phyloP scores from a whole-genome alignment of 2,888 invertebrate genomes.

The Mesorhabditis sp. region DNA sequence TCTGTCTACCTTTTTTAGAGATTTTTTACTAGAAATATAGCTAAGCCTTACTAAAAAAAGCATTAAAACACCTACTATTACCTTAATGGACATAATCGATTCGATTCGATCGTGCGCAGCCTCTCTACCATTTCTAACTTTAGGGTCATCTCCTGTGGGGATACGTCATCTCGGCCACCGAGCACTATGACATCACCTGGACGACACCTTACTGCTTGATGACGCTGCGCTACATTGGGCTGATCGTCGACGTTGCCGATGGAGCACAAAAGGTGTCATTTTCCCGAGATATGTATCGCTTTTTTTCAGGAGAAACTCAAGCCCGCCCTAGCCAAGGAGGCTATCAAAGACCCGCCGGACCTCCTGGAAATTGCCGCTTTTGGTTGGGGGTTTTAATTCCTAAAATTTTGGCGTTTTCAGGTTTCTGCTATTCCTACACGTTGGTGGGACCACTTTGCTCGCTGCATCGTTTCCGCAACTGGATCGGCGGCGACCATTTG shows the following conservation, averaged over 20 bases:
- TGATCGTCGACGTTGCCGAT: neutral
- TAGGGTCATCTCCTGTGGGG: neutral
- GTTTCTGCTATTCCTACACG: neutral
- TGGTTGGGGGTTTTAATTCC: neutral
- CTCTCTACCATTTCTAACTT: neutral
- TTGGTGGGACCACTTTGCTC: neutral
- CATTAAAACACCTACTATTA: too few relatives aligned
- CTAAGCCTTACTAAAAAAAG: too few relatives aligned
- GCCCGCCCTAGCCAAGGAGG: neutral
- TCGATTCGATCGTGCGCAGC: too few relatives aligned
- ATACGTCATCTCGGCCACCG: neutral
- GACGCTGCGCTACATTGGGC: neutral
- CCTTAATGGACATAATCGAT: too few relatives aligned
- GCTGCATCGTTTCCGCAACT: constrained; percentile 2
- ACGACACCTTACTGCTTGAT: neutral
- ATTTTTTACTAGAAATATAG: too few relatives aligned
- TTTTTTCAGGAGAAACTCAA: neutral
- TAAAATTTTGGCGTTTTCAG: neutral
- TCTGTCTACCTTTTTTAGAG: too few relatives aligned
- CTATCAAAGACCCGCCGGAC: neutral
- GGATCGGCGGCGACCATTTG: constrained; percentile 1
- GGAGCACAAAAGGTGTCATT: neutral
- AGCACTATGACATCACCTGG: neutral
- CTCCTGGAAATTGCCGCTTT: neutral
- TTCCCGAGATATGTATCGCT: neutral